These are phyloP conservation scores for Prionace glauca DNA, from an alignment of 2,797 vertebrate genomes.

Conservation along the genomic window DNA sequence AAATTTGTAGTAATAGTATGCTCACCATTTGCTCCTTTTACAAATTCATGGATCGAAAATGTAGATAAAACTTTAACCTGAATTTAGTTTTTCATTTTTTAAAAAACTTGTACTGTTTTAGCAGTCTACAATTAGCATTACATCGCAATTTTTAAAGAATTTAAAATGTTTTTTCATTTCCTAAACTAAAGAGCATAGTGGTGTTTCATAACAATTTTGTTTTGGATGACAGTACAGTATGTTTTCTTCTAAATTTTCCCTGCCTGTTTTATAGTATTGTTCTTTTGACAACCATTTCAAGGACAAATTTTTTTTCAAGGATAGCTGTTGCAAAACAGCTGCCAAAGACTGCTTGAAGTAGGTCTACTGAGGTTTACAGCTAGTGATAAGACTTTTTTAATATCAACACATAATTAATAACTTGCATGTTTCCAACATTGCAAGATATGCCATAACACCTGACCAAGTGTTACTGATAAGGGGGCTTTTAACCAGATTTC, in stretches of 20 bases:
- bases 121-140: not conserved
- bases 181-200: not conserved
- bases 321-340: slow-evolving; percentile 9
- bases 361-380: not conserved
- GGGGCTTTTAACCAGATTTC: not conserved
- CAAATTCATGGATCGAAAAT: not conserved
- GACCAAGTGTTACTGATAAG: not conserved
- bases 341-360: slow-evolving; percentile 25
- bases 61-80: not conserved
- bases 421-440: not conserved
- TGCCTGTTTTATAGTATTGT: not conserved
- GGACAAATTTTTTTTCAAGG: slow-evolving; percentile 24
- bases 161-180: not conserved
- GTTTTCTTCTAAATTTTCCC: not conserved
- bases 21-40: not conserved
- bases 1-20: not conserved
- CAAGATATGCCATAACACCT: slow-evolving; percentile 18
- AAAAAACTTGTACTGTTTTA: not conserved
- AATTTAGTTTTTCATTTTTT: not conserved
- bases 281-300: slow-evolving; percentile 33
- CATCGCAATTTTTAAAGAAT: not conserved
- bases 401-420: slow-evolving; percentile 30
- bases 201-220: not conserved
- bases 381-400: slow-evolving; percentile 7
- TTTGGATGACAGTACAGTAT: not conserved